Evolutionary conservation across 2,113 vertebrate genomes (phyloP).

Genomic region (Vicugna pacos): DNA sequence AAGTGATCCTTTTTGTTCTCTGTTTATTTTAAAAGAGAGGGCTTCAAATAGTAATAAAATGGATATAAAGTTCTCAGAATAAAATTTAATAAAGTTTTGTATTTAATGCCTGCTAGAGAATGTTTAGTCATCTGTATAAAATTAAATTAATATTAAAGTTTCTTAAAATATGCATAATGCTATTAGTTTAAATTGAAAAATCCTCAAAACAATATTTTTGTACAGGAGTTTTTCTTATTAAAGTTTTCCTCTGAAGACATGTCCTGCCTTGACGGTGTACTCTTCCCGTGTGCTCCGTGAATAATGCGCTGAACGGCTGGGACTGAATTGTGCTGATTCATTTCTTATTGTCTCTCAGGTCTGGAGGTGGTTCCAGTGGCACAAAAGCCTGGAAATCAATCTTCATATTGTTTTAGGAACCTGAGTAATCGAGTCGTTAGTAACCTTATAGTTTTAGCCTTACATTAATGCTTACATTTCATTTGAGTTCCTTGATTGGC

Average conservation of each 20-base stretch:
- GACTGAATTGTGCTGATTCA: neutral
- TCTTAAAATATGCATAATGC: neutral
- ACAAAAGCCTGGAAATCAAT: neutral
- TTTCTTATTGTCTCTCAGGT: neutral
- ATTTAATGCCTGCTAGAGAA: neutral
- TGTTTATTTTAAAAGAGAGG: neutral
- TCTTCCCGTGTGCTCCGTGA: neutral
- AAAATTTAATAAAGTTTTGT: neutral
- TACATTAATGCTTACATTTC: neutral
- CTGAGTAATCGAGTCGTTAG: neutral
- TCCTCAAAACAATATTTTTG: neutral
- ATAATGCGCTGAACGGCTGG: neutral
- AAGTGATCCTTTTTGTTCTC: neutral
- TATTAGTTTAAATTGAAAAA: neutral
- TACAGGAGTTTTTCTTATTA: neutral
- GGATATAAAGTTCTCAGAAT: neutral
- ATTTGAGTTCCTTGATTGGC: neutral
- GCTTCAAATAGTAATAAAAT: neutral
- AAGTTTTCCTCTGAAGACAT: neutral
- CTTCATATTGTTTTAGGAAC: neutral
- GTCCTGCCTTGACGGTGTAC: neutral
- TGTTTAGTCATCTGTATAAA: neutral
- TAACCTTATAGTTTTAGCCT: neutral
- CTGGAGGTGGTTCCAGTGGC: neutral
- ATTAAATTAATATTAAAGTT: neutral